A percentile compares a stretch with the other conserved stretches of the same genome.
These are phyloP conservation scores for Oreochromis mossambicus DNA, from an alignment of 2,797 vertebrate genomes.

Conservation along the genomic window DNA sequence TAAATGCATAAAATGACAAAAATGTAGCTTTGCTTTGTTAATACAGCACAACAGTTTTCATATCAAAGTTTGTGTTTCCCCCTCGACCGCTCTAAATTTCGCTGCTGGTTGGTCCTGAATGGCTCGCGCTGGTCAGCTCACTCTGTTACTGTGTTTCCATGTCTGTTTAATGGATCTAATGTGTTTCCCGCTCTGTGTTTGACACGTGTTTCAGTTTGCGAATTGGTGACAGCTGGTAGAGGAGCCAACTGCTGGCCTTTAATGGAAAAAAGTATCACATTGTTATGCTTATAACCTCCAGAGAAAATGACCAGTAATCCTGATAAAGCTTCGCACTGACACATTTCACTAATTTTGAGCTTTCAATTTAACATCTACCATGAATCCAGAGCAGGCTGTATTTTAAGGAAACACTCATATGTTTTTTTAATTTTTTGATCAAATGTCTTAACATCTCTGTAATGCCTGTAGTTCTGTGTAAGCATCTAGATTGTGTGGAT, in stretches of 20 bases:
- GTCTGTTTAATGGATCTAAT: neutral
- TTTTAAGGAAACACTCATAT: neutral
- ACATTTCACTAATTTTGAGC: neutral
- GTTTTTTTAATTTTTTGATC: neutral
- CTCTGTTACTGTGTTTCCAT: neutral
- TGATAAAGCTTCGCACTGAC: neutral
- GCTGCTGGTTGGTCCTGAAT: neutral
- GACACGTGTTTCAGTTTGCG: neutral
- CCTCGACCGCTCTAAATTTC: neutral
- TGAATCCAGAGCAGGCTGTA: neutral
- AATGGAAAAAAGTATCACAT: neutral
- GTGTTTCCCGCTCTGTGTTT: neutral
- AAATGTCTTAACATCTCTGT: neutral
- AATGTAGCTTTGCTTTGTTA: neutral
- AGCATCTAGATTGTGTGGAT: neutral
- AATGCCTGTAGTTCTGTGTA: neutral
- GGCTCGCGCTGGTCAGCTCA: rapidly evolving
- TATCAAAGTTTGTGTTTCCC: neutral
- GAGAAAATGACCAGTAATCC: neutral
- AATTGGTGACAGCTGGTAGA: neutral
- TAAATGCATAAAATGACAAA: neutral
- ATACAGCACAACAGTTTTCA: neutral
- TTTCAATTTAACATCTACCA: neutral
- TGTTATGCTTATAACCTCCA: neutral
- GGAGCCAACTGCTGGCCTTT: neutral